Percentiles rank a stretch among this genome's conserved stretches.
phyloP scores from a whole-genome alignment of 1,140 invertebrate species.

The Homalodisca vitripennis region DNA sequence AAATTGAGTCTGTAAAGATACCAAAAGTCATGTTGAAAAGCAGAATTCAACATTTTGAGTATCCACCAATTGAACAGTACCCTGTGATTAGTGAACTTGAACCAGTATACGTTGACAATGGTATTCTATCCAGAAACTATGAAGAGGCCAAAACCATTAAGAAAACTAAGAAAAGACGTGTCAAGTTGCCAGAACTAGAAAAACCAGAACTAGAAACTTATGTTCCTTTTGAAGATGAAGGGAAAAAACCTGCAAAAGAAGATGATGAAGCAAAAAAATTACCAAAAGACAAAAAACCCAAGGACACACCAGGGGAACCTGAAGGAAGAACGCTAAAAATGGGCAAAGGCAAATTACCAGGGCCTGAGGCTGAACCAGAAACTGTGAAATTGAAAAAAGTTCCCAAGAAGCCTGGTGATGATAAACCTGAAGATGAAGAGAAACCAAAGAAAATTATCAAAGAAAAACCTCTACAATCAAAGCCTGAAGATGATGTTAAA shows the following conservation, averaged over 20 bases:
- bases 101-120: conserved; percentile 53
- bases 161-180: conserved; percentile 56
- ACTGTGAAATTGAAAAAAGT: conserved; percentile 36
- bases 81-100: conserved; percentile 41
- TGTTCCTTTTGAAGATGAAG: conserved; percentile 16
- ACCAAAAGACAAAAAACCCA: conserved; percentile 43
- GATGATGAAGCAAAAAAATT: conserved; percentile 33
- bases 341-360: conserved; percentile 42
- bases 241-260: conserved; percentile 37
- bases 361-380: conserved; percentile 39
- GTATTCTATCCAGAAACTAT: conserved; percentile 65
- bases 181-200: conserved; percentile 47
- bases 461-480: conserved; percentile 41
- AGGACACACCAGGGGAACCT: conserved; percentile 16
- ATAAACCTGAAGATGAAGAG: conserved; percentile 30
- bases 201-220: conserved; percentile 20
- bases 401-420: conserved; percentile 35
- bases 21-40: conserved; percentile 66
- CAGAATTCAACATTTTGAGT: conserved; percentile 55
- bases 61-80: conserved; percentile 48
- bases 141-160: conserved; percentile 62
- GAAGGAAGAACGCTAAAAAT: conserved; percentile 33
- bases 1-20: conserved; percentile 51
- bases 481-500: conserved; percentile 39
- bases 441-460: conserved; percentile 32